Evolutionary conservation across 2,888 invertebrate species (phyloP).

Genomic region (Melieria omissa): DNA sequence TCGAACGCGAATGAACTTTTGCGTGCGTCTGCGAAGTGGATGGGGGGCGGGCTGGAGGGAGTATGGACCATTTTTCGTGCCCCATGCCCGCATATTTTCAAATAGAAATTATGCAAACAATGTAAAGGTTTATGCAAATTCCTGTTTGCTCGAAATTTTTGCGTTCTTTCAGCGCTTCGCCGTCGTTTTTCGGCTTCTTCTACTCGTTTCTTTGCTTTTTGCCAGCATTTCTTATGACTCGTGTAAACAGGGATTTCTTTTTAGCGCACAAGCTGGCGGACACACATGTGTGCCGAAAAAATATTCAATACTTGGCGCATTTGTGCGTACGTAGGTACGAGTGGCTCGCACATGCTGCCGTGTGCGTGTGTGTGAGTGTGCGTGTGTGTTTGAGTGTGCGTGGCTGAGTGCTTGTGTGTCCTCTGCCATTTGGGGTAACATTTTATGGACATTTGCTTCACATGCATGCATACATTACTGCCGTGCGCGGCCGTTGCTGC

Average conservation of each 20-base stretch:
- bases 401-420: neutral
- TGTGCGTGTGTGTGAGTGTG: neutral
- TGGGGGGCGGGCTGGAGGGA: too few species aligned
- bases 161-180: too few species aligned
- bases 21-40: too few species aligned
- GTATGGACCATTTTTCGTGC: too few species aligned
- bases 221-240: slow-evolving; percentile 28
- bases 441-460: slow-evolving; percentile 43
- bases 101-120: slow-evolving; percentile 34
- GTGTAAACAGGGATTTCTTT: slow-evolving; percentile 20
- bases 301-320: too few species aligned
- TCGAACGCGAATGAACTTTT: too few species aligned
- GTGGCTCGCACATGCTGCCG: too few species aligned
- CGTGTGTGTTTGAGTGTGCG: slow-evolving; percentile 16
- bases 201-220: too few species aligned
- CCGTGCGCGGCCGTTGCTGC: slow-evolving; percentile 8
- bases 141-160: slow-evolving; percentile 28
- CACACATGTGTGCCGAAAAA: too few species aligned
- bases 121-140: slow-evolving; percentile 45
- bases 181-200: slow-evolving; percentile 8
- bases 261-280: too few species aligned
- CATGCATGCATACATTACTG: slow-evolving; percentile 32
- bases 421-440: slow-evolving; percentile 6
- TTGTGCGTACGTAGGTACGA: too few species aligned
- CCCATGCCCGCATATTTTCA: too few species aligned